Percentiles rank a stretch among this genome's conserved stretches.
These are phyloP conservation scores for Syngnathus typhle DNA, from an alignment of 2,113 vertebrate species.

Conservation along the genomic window DNA sequence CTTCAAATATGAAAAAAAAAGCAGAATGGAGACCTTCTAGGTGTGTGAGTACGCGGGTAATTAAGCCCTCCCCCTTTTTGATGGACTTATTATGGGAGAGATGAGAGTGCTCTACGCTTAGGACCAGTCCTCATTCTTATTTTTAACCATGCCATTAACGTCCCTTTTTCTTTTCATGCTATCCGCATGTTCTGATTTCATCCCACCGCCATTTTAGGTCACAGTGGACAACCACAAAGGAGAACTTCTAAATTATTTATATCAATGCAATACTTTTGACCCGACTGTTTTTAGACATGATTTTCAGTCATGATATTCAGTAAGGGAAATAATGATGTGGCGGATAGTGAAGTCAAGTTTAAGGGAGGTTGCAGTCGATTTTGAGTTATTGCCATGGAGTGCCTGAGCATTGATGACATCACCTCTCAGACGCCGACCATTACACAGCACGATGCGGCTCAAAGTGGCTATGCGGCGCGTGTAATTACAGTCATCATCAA, in stretches of 20 bases:
- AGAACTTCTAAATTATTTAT: background rate
- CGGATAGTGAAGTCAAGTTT: background rate
- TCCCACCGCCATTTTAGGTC: background rate
- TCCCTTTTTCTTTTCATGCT: slow-evolving; percentile 25
- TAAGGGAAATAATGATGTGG: background rate
- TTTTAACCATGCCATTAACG: slow-evolving; percentile 69
- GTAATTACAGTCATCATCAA: background rate
- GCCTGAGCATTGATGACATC: background rate
- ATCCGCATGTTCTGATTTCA: background rate
- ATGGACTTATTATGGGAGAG: slow-evolving; percentile 35
- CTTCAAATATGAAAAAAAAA: background rate
- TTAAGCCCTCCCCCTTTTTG: slow-evolving; percentile 12
- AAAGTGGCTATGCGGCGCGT: background rate
- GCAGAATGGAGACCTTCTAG: background rate
- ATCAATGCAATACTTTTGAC: too few species aligned
- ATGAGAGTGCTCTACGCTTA: slow-evolving; percentile 52
- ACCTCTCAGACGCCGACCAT: background rate
- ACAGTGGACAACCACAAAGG: background rate
- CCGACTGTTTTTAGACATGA: background rate
- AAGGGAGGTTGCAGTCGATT: background rate
- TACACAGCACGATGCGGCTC: background rate
- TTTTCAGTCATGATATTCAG: background rate
- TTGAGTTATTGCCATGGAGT: too few species aligned
- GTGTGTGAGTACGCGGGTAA: background rate
- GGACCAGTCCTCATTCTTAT: slow-evolving; percentile 74